Conservation (phyloP, 2,888 invertebrate genomes). For the Nyleta sp. region DNA sequence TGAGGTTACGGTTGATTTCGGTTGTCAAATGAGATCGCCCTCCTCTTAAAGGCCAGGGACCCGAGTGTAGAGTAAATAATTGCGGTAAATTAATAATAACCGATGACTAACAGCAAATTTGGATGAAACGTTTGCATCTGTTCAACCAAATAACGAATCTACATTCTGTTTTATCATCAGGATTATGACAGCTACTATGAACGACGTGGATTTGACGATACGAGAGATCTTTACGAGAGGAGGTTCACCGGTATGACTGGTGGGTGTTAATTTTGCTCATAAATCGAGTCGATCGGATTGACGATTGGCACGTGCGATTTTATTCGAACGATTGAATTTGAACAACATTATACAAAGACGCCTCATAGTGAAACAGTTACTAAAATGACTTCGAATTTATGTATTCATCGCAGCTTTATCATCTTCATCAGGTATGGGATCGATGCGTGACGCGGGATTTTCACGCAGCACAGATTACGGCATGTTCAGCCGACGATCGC, state of each 20-base stretch:
- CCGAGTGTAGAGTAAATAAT: no score
- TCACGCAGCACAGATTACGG: conserved; percentile 87
- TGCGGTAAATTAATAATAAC: no score
- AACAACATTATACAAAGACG: background rate
- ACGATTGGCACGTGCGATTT: no score
- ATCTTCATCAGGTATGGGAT: conserved; percentile 87
- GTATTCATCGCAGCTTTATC: conserved; percentile 51
- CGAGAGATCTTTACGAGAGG: conserved; percentile 91
- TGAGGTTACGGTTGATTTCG: no score
- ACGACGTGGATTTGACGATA: conserved; percentile 89
- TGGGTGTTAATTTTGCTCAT: no score
- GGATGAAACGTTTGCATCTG: no score
- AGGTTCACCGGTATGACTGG: conserved; percentile 87
- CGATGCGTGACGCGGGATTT: conserved; percentile 87
- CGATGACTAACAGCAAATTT: no score
- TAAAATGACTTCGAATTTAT: conserved; percentile 51
- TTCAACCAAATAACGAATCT: no score
- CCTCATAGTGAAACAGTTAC: conserved; percentile 25
- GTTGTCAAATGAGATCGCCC: no score
- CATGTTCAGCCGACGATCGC: conserved; percentile 93
- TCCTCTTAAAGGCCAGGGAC: no score
- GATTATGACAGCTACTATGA: conserved; percentile 92
- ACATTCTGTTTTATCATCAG: conserved; percentile 80
- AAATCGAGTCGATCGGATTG: no score
- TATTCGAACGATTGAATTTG: conserved; percentile 4